A percentile compares a stretch with the other conserved stretches of the same genome.
Evolutionary conservation across 1,140 invertebrate species (phyloP).

Genomic region (Lordiphosa collinella): DNA sequence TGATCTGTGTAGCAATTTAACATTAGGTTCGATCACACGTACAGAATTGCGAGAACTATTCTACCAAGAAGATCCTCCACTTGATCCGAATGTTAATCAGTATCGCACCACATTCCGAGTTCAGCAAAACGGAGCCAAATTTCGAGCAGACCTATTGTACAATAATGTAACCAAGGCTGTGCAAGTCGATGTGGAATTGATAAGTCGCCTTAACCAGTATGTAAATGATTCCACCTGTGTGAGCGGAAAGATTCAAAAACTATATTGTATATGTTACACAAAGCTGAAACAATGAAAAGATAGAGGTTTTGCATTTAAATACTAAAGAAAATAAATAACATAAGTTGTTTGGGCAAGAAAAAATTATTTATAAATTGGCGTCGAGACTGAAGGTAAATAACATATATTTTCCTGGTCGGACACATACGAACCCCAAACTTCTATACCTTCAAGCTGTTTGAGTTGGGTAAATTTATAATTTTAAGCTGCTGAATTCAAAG

Average conservation of each 20-base stretch:
- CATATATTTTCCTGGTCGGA: too few relatives aligned
- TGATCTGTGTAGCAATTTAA: slow-evolving; percentile 79
- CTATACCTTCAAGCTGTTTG: too few relatives aligned
- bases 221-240: slow-evolving; percentile 80
- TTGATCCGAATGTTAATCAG: not conserved
- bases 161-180: slow-evolving; percentile 35
- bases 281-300: not conserved
- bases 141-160: slow-evolving; percentile 81
- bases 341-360: too few relatives aligned
- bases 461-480: too few relatives aligned
- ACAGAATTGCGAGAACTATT: slow-evolving; percentile 14
- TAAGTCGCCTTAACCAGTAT: slow-evolving; percentile 84
- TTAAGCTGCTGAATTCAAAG: too few relatives aligned
- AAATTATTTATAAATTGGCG: too few relatives aligned
- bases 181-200: slow-evolving; percentile 61
- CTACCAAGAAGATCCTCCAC: not conserved
- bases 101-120: slow-evolving; percentile 29
- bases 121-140: slow-evolving; percentile 80
- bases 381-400: too few relatives aligned
- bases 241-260: slow-evolving; percentile 79
- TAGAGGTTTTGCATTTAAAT: too few relatives aligned
- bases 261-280: slow-evolving; percentile 79
- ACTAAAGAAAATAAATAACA: too few relatives aligned
- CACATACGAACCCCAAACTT: too few relatives aligned
- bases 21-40: slow-evolving; percentile 1